These are phyloP conservation scores for Ranitomeya variabilis DNA, from an alignment of 2,113 vertebrate species.

Conservation along the genomic window DNA sequence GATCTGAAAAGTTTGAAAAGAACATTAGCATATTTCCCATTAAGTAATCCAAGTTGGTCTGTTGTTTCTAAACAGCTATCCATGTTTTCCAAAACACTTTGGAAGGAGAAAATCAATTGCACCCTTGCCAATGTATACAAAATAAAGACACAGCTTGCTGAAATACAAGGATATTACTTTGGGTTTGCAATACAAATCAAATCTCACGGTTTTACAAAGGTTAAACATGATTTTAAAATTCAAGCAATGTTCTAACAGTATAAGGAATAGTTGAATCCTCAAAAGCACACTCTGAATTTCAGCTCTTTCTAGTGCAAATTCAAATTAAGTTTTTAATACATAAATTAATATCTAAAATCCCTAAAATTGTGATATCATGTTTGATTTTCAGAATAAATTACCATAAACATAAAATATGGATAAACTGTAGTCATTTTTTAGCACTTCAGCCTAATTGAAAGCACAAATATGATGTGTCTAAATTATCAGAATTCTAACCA, in stretches of 20 bases:
- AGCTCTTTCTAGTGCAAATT: not conserved
- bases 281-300: not conserved
- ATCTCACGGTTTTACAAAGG: not conserved
- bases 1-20: not conserved
- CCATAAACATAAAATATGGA: no score
- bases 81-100: conserved; percentile 19
- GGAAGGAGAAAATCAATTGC: conserved; percentile 24
- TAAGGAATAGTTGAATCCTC: not conserved
- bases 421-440: no score
- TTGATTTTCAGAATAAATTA: not conserved
- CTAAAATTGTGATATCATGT: not conserved
- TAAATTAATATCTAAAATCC: not conserved
- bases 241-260: not conserved
- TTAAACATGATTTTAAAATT: conserved; percentile 6
- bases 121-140: conserved; percentile 17
- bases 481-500: not conserved
- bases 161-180: conserved; percentile 23
- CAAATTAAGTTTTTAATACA: not conserved
- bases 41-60: conserved; percentile 3
- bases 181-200: conserved; percentile 8
- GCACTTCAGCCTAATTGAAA: not conserved
- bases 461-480: not conserved
- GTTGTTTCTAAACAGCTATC: conserved; percentile 13
- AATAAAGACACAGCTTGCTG: not conserved
- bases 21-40: conserved; percentile 26